Evolutionary conservation across 2,797 vertebrate species (phyloP).

Genomic region (Coreius guichenoti): DNA sequence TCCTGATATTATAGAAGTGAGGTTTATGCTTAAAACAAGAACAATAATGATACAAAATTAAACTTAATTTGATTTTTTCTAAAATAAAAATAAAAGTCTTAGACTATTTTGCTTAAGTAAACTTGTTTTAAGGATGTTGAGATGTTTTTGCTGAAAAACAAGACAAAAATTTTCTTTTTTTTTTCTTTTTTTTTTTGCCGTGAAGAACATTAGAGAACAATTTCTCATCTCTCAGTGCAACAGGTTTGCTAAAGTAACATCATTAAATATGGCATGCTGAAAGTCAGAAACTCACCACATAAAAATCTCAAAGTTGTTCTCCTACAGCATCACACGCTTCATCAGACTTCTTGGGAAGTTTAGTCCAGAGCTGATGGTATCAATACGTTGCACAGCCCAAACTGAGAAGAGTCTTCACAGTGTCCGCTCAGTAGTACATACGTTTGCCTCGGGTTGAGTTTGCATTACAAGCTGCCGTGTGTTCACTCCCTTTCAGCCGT

Average conservation of each 20-base stretch:
- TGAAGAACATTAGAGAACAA: constrained; percentile 12
- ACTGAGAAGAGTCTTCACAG: constrained; percentile 29
- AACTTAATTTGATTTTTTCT: not conserved
- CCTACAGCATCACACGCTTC: not conserved
- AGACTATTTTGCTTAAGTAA: not conserved
- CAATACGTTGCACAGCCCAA: constrained; percentile 33
- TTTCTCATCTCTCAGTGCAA: not conserved
- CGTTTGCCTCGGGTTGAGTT: not conserved
- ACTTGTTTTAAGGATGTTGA: not conserved
- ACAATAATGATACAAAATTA: not conserved
- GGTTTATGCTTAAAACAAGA: not conserved
- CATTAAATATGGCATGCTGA: not conserved
- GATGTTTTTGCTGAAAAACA: not conserved
- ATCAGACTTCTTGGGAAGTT: constrained; percentile 23
- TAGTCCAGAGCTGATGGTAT: constrained; percentile 17
- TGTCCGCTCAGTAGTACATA: constrained; percentile 40
- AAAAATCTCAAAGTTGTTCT: constrained; percentile 7
- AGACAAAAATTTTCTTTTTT: not conserved
- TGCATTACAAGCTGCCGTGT: constrained; percentile 66
- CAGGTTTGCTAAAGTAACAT: constrained; percentile 2
- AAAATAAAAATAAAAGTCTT: not conserved
- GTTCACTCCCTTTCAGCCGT: constrained; percentile 54
- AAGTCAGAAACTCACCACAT: constrained; percentile 28
- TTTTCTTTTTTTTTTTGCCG: not conserved
- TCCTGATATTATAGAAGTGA: not conserved